phyloP scores from a whole-genome alignment of 1,140 invertebrate genomes.

The Zelostemma sp. region DNA sequence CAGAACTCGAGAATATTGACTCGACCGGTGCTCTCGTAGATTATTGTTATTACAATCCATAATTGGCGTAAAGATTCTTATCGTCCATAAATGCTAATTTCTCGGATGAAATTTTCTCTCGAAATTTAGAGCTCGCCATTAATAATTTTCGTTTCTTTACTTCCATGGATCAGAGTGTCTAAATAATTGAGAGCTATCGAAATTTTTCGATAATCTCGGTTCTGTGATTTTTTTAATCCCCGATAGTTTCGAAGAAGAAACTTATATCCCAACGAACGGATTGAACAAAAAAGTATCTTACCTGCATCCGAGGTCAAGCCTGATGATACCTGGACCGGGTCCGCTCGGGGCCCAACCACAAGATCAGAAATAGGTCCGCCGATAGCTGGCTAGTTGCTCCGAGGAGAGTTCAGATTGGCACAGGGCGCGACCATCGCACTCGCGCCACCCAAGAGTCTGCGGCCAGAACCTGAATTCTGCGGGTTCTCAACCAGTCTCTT shows the following conservation, averaged over 20 bases:
- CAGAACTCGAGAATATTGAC: conserved; percentile 18
- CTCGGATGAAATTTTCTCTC: too few relatives aligned
- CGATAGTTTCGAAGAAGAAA: conserved; percentile 7
- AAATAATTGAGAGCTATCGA: neutral
- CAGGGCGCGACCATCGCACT: conserved; percentile 60
- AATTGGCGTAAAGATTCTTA: neutral
- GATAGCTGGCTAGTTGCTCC: conserved; percentile 46
- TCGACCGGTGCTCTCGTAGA: conserved; percentile 29
- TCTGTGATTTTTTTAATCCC: conserved; percentile 13
- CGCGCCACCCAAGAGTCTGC: conserved; percentile 60
- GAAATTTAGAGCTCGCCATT: too few relatives aligned
- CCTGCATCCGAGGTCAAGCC: conserved; percentile 41
- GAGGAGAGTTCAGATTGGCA: conserved; percentile 54
- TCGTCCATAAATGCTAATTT: neutral
- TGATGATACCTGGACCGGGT: conserved; percentile 40
- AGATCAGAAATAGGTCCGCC: conserved; percentile 44
- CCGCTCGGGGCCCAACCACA: conserved; percentile 28
- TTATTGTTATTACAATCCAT: conserved; percentile 33
- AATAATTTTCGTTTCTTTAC: too few relatives aligned
- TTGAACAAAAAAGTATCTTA: conserved; percentile 23
- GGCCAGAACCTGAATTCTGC: conserved; percentile 64
- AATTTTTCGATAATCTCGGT: neutral
- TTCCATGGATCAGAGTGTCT: too few relatives aligned
- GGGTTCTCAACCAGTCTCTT: conserved; percentile 63
- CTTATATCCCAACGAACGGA: conserved; percentile 11